Percentiles rank a stretch among this genome's conserved stretches.
phyloP scores from a whole-genome alignment of 2,113 vertebrate genomes.

The Phoenicopterus ruber region DNA sequence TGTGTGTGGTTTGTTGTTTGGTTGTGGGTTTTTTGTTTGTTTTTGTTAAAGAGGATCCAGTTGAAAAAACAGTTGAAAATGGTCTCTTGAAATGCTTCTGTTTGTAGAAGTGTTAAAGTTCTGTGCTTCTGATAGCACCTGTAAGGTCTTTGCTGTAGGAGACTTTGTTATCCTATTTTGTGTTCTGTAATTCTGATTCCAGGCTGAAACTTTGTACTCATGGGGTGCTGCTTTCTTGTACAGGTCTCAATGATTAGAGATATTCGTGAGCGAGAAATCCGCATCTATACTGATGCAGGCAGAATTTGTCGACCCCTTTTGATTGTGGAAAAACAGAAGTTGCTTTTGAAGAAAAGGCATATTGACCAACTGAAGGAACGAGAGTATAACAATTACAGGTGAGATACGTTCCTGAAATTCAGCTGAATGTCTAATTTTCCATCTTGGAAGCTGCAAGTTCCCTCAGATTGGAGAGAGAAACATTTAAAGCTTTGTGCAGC shows the following conservation, averaged over 20 bases:
- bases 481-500: background rate
- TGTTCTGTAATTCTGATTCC: background rate
- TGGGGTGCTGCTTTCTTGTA: background rate
- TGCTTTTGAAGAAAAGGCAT: conserved; percentile 93
- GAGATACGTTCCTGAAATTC: background rate
- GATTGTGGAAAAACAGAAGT: conserved; percentile 97
- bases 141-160: background rate
- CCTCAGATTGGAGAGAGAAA: background rate
- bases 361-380: conserved; percentile 97
- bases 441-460: background rate
- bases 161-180: background rate
- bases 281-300: conserved; percentile 96
- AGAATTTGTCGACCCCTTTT: conserved; percentile 94
- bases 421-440: background rate
- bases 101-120: background rate
- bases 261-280: conserved; percentile 94
- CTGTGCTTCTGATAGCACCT: background rate
- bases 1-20: background rate
- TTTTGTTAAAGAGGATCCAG: background rate
- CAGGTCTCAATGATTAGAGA: conserved; percentile 99
- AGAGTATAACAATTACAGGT: conserved; percentile 99
- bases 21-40: background rate
- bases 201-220: background rate
- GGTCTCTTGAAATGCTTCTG: background rate
- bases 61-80: background rate